phyloP scores from a whole-genome alignment of 2,113 vertebrate genomes.

The Stigmatopora nigra region DNA sequence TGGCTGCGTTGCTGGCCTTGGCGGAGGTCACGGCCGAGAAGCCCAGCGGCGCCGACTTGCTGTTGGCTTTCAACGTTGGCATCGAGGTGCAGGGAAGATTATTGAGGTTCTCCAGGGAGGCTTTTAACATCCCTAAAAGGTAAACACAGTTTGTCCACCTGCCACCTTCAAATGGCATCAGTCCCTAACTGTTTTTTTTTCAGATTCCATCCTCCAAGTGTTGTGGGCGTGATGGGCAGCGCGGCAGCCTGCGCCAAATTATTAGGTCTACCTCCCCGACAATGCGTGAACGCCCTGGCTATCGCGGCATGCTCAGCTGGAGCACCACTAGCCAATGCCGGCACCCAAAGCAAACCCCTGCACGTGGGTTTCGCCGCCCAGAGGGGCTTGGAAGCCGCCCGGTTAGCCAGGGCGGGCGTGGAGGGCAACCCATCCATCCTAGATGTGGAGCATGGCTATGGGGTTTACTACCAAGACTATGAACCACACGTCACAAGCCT shows the following conservation, averaged over 20 bases:
- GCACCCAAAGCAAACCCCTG: constrained; percentile 89
- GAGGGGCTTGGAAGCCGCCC: constrained; percentile 79
- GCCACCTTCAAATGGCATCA: too few species aligned
- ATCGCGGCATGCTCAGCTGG: constrained; percentile 86
- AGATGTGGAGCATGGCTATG: constrained; percentile 76
- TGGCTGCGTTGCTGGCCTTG: constrained; percentile 78
- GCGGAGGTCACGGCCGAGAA: constrained; percentile 69
- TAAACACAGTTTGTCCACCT: constrained; percentile 33
- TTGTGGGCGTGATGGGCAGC: constrained; percentile 89
- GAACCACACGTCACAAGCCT: constrained; percentile 61
- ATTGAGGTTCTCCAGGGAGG: constrained; percentile 83
- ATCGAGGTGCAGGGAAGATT: constrained; percentile 87
- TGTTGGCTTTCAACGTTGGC: constrained; percentile 88
- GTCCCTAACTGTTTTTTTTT: neutral
- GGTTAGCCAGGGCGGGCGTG: constrained; percentile 77
- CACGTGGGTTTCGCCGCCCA: constrained; percentile 83
- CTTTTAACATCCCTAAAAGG: constrained; percentile 86
- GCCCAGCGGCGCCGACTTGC: constrained; percentile 79
- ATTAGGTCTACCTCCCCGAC: constrained; percentile 65
- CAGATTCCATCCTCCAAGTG: constrained; percentile 89
- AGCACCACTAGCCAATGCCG: constrained; percentile 86
- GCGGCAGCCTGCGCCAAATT: constrained; percentile 84
- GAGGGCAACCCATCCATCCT: constrained; percentile 79
- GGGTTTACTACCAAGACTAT: constrained; percentile 85
- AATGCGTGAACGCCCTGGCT: constrained; percentile 79